phyloP scores from a whole-genome alignment of 2,797 vertebrate genomes.

The Merluccius polli region DNA sequence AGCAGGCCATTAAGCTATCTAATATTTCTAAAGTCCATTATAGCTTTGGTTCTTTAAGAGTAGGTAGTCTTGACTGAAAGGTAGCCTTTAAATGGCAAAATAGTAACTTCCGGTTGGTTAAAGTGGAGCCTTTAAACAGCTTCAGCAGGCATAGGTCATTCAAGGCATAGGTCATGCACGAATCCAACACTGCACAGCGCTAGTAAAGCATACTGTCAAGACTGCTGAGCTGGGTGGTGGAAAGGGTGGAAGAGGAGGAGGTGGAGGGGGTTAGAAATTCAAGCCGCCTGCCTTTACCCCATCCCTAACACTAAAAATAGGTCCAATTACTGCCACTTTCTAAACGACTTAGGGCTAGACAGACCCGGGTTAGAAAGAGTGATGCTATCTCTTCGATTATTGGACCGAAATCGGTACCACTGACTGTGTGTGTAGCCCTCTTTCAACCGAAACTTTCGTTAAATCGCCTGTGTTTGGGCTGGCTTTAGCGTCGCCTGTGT shows the following conservation, averaged over 20 bases:
- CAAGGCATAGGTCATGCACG: constrained; percentile 6
- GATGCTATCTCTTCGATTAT: constrained; percentile 51
- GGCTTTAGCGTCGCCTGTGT: constrained; percentile 40
- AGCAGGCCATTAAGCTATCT: constrained; percentile 6
- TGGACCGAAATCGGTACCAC: constrained; percentile 44
- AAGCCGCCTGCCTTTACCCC: constrained; percentile 77
- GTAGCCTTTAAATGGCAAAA: constrained; percentile 9
- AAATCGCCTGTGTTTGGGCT: constrained; percentile 18
- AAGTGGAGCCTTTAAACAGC: constrained; percentile 5
- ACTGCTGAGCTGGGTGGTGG: constrained; percentile 46
- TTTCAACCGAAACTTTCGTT: constrained; percentile 16
- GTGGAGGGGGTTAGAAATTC: constrained; percentile 72
- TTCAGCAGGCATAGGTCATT: constrained; percentile 14
- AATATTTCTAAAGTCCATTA: not conserved
- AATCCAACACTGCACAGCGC: constrained; percentile 21
- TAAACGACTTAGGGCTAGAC: constrained; percentile 42
- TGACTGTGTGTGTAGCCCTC: constrained; percentile 29
- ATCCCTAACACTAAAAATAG: constrained; percentile 79
- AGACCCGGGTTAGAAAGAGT: constrained; percentile 37
- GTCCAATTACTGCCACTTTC: constrained; percentile 60
- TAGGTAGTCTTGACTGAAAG: constrained; percentile 7
- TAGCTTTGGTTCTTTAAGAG: constrained; percentile 14
- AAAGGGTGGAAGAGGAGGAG: constrained; percentile 62
- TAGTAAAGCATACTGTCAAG: constrained; percentile 54
- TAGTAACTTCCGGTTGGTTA: constrained; percentile 14